phyloP scores from a whole-genome alignment of 2,797 vertebrate species.

The Leucoraja ocellata region DNA sequence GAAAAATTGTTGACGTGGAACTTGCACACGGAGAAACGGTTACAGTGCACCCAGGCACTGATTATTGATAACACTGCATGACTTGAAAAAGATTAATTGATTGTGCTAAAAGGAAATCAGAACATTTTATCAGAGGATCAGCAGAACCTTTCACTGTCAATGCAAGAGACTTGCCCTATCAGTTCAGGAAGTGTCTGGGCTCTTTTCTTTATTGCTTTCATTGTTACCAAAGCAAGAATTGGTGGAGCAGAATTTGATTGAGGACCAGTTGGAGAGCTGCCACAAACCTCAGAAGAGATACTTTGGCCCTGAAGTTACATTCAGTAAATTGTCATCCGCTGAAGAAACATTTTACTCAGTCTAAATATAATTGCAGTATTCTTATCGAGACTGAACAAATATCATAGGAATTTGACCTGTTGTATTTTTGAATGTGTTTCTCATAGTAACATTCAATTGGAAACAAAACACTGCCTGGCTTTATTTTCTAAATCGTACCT shows the following conservation, averaged over 20 bases:
- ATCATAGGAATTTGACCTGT: constrained; percentile 35
- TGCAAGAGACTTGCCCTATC: neutral
- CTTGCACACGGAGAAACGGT: neutral
- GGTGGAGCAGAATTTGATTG: neutral
- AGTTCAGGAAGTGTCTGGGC: neutral
- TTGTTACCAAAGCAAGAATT: neutral
- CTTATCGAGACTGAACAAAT: constrained; percentile 24
- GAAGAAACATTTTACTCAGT: constrained; percentile 1
- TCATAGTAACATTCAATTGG: constrained; percentile 36
- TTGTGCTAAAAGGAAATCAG: neutral
- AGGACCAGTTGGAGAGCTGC: neutral
- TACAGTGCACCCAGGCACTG: too few species aligned
- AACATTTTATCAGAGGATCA: neutral
- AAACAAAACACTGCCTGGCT: constrained; percentile 35
- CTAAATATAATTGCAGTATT: constrained; percentile 29
- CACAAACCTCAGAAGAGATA: neutral
- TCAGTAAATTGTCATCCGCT: constrained; percentile 33
- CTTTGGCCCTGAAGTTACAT: neutral
- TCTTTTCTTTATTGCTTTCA: neutral
- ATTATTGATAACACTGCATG: neutral
- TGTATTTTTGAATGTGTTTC: constrained; percentile 37
- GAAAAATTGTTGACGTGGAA: neutral
- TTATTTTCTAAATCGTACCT: neutral
- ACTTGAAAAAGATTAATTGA: neutral
- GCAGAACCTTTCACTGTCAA: neutral